Evolutionary conservation across 1,140 invertebrate species (phyloP).

Genomic region (Neodiprion virginianus): DNA sequence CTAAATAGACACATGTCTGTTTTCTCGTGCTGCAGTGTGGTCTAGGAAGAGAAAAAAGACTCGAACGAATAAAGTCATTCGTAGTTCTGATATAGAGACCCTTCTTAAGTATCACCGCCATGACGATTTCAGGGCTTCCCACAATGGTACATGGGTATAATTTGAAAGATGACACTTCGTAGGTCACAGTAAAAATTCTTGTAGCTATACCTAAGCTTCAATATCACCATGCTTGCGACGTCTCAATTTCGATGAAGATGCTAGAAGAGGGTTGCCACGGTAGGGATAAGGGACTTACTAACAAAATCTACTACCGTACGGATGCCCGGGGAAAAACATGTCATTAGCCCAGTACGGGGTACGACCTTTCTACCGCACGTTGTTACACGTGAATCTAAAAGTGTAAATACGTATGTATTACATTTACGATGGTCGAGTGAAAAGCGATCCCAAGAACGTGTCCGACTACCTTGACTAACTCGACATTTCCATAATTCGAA

Average conservation of each 20-base stretch:
- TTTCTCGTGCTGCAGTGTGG: background rate
- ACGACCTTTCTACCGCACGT: background rate
- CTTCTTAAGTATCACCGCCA: too few relatives aligned
- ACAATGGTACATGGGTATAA: too few relatives aligned
- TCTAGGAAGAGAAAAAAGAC: background rate
- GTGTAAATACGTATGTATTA: background rate
- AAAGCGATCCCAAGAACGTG: slow-evolving; percentile 1
- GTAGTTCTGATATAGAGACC: too few relatives aligned
- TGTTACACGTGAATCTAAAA: background rate
- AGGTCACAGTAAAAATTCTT: background rate
- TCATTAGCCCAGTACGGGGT: slow-evolving; percentile 3
- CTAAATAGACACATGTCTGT: background rate
- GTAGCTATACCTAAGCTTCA: background rate
- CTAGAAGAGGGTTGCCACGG: background rate
- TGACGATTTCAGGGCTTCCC: too few relatives aligned
- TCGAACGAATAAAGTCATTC: too few relatives aligned
- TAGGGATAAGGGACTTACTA: background rate
- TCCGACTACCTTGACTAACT: background rate
- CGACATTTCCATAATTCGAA: background rate
- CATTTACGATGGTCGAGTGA: background rate
- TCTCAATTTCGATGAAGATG: background rate
- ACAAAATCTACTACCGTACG: background rate
- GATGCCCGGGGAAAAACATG: background rate
- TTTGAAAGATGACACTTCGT: background rate
- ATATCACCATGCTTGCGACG: slow-evolving; percentile 1